Percentiles rank a stretch among this genome's conserved stretches.
These are phyloP conservation scores for Perizoma affinitatum DNA, from an alignment of 2,888 invertebrate species.

Conservation along the genomic window DNA sequence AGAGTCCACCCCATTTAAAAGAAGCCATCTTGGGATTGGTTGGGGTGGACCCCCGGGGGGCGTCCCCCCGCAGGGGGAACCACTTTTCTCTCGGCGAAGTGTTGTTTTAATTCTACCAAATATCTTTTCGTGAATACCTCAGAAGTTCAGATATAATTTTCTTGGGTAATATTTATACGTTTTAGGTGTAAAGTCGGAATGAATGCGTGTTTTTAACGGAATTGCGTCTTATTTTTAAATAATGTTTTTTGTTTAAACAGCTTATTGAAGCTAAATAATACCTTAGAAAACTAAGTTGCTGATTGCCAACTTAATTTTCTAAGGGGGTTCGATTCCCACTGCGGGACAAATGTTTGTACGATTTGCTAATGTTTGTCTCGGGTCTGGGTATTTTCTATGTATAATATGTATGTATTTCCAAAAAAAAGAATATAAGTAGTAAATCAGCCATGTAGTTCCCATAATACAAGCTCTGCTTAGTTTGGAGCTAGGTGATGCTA, in stretches of 20 bases:
- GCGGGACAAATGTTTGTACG: too few relatives aligned
- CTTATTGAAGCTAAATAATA: too few relatives aligned
- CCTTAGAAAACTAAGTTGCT: too few relatives aligned
- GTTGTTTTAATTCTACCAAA: constrained; percentile 84
- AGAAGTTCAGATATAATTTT: constrained; percentile 81
- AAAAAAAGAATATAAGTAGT: too few relatives aligned
- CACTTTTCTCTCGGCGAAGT: constrained; percentile 80
- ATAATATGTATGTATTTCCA: too few relatives aligned
- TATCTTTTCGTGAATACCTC: constrained; percentile 83
- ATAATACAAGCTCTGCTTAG: too few relatives aligned
- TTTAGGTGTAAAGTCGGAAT: constrained; percentile 64
- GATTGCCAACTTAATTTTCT: too few relatives aligned
- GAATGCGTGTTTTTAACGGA: constrained; percentile 23
- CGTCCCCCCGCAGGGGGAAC: constrained; percentile 59
- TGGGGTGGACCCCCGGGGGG: constrained; percentile 54
- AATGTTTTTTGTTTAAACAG: constrained; percentile 14
- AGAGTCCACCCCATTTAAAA: constrained; percentile 82
- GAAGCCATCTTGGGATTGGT: constrained; percentile 82
- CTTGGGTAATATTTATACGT: constrained; percentile 75
- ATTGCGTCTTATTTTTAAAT: constrained; percentile 17
- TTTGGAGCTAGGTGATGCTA: too few relatives aligned
- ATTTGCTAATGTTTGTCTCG: too few relatives aligned
- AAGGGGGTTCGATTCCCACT: too few relatives aligned
- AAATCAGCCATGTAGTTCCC: too few relatives aligned
- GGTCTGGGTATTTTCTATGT: too few relatives aligned